phyloP scores from a whole-genome alignment of 35 echinoderm and acorn worm species.

The Apostichopus parvimensis region DNA sequence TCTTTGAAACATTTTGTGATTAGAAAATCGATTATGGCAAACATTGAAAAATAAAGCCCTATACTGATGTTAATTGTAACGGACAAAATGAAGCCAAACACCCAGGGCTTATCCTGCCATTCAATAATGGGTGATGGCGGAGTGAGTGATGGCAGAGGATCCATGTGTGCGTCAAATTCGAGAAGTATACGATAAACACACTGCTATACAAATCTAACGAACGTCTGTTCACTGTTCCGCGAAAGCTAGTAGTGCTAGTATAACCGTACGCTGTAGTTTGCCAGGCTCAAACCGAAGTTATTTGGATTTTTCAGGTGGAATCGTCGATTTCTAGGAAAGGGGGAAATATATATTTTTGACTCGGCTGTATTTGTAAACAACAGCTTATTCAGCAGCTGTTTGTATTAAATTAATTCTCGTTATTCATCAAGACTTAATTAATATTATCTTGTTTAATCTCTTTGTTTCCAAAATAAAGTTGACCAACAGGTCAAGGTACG shows the following conservation, averaged over 20 bases:
- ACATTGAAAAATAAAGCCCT: not conserved
- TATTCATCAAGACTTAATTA: not conserved
- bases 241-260: too few relatives aligned
- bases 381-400: not conserved
- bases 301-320: too few relatives aligned
- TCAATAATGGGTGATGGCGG: not conserved
- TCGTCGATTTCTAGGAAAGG: not conserved
- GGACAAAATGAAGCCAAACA: not conserved
- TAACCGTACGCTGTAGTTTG: too few relatives aligned
- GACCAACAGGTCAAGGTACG: too few relatives aligned
- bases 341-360: not conserved
- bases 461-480: not conserved
- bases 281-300: too few relatives aligned
- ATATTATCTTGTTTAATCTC: not conserved
- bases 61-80: not conserved
- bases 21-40: not conserved
- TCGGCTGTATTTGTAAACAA: not conserved
- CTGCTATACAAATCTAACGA: too few relatives aligned
- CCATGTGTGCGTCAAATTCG: too few relatives aligned
- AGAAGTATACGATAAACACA: too few relatives aligned
- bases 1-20: not conserved
- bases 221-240: too few relatives aligned
- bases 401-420: not conserved
- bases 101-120: not conserved
- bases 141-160: not conserved